phyloP scores from a whole-genome alignment of 2,888 invertebrate genomes.

The Hirtodrosophila cameraria region DNA sequence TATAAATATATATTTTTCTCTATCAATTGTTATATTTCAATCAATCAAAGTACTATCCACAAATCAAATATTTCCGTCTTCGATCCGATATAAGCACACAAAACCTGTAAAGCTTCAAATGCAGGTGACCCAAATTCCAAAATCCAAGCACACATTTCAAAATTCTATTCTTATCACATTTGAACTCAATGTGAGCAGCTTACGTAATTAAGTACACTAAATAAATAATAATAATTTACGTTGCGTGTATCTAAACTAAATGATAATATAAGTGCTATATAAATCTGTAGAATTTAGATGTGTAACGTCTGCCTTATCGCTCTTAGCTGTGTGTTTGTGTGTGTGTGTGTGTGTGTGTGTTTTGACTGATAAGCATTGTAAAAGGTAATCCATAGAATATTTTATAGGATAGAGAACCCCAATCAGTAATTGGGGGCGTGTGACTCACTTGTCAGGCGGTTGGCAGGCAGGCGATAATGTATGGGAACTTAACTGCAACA shows the following conservation, averaged over 20 bases:
- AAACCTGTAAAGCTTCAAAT: background rate
- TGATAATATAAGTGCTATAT: constrained; percentile 21
- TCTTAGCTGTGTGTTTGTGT: too few species aligned
- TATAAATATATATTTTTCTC: background rate
- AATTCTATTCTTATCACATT: constrained; percentile 27
- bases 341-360: constrained; percentile 38
- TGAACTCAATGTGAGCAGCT: background rate
- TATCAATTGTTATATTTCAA: constrained; percentile 10
- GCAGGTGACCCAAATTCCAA: constrained; percentile 34
- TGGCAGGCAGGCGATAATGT: constrained; percentile 15
- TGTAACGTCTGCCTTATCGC: constrained; percentile 47
- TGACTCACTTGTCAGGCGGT: constrained; percentile 44
- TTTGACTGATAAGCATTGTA: constrained; percentile 55
- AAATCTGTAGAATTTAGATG: constrained; percentile 7
- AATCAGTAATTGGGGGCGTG: constrained; percentile 60
- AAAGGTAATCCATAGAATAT: constrained; percentile 40
- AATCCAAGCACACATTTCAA: background rate
- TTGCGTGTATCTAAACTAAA: constrained; percentile 39
- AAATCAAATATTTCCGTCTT: constrained; percentile 1
- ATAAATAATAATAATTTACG: constrained; percentile 10
- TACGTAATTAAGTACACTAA: constrained; percentile 10
- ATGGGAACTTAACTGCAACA: constrained; percentile 1
- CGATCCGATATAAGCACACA: constrained; percentile 7
- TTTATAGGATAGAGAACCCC: constrained; percentile 5
- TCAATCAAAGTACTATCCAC: constrained; percentile 27